phyloP scores from a whole-genome alignment of 2,797 vertebrate genomes.

The Synaphobranchus kaupii region DNA sequence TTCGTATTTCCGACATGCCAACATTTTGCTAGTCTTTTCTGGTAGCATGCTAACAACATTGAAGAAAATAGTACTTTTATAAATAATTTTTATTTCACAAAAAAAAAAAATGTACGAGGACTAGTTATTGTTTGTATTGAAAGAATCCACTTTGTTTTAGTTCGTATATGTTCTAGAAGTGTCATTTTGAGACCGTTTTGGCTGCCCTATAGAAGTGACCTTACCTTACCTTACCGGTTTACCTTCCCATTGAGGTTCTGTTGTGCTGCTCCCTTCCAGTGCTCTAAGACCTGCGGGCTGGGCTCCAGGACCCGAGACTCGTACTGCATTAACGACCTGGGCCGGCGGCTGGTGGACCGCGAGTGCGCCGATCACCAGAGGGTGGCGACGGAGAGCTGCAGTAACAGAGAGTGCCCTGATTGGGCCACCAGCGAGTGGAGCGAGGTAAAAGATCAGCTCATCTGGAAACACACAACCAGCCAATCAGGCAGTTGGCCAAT shows the following conservation, averaged over 20 bases:
- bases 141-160: no score
- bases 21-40: no score
- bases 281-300: slow-evolving; percentile 86
- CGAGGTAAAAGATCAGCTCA: slow-evolving; percentile 74
- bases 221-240: not conserved
- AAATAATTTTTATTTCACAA: no score
- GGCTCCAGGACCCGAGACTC: slow-evolving; percentile 83
- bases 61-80: no score
- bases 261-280: slow-evolving; percentile 65
- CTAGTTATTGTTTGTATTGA: no score
- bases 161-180: no score
- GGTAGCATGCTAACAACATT: no score
- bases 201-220: no score
- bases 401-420: slow-evolving; percentile 82
- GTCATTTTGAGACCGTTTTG: no score
- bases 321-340: slow-evolving; percentile 88
- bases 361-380: slow-evolving; percentile 81
- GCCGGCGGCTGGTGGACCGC: slow-evolving; percentile 78
- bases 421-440: slow-evolving; percentile 92
- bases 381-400: slow-evolving; percentile 76
- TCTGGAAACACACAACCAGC: not conserved
- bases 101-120: no score
- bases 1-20: no score
- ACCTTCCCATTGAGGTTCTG: not conserved
- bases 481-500: not conserved